Percentiles rank a stretch among this genome's conserved stretches.
Evolutionary conservation across 2,113 vertebrate genomes (phyloP).

Genomic region (Corythornis vintsioides): DNA sequence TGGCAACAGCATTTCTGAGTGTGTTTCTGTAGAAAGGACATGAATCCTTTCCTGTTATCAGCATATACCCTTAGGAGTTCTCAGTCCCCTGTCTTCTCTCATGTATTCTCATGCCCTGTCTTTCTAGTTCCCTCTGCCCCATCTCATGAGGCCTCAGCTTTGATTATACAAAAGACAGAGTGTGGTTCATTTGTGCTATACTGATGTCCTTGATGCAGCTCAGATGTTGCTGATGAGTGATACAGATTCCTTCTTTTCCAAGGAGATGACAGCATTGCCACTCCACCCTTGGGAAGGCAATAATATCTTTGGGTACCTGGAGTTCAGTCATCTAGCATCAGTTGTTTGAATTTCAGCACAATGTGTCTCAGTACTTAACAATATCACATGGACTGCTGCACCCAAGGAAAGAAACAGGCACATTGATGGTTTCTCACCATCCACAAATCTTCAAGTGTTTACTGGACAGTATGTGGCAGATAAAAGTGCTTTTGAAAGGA

Average conservation of each 20-base stretch:
- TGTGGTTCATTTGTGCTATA: neutral
- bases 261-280: neutral
- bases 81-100: neutral
- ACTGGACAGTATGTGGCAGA: neutral
- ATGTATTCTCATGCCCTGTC: fast-evolving
- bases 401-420: neutral
- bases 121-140: neutral
- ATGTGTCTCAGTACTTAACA: neutral
- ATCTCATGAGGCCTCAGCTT: neutral
- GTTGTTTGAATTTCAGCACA: neutral
- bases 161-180: neutral
- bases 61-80: neutral
- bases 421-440: neutral
- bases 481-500: neutral
- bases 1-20: neutral
- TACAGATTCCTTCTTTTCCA: neutral
- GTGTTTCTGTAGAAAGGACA: neutral
- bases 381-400: neutral
- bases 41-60: neutral
- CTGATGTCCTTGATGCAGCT: neutral
- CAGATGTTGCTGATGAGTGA: neutral
- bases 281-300: neutral
- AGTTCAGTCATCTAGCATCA: neutral
- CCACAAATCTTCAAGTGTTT: neutral
- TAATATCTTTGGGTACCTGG: neutral